Evolutionary conservation across 2,113 vertebrate species (phyloP).

Genomic region (Dipodomys merriami): DNA sequence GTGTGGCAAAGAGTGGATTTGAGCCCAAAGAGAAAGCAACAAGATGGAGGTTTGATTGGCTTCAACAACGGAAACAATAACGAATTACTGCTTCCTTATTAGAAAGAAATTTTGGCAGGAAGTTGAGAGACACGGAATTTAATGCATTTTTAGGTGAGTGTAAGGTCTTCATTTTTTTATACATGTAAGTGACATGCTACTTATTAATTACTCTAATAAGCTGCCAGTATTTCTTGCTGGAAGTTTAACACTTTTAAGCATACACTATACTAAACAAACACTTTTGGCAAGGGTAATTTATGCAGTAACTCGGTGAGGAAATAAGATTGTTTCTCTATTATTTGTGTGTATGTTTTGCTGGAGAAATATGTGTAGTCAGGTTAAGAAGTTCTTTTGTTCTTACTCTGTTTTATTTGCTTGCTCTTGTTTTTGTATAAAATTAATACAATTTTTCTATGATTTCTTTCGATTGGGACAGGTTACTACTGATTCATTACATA

Average conservation of each 20-base stretch:
- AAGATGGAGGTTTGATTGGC: neutral
- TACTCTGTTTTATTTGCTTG: neutral
- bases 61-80: neutral
- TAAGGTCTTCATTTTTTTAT: neutral
- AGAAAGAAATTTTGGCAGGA: neutral
- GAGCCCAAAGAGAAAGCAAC: neutral
- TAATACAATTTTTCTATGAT: neutral
- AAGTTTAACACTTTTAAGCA: conserved; percentile 7
- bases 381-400: neutral
- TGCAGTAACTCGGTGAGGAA: neutral
- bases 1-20: no score
- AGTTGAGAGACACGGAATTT: neutral
- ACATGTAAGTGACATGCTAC: neutral
- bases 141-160: neutral
- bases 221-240: neutral
- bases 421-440: neutral
- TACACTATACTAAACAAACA: neutral
- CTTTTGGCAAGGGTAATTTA: neutral
- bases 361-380: neutral
- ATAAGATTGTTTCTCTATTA: neutral
- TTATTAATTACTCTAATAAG: neutral
- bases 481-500: neutral
- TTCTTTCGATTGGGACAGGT: neutral
- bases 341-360: neutral
- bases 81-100: neutral